Percentiles rank a stretch among this genome's conserved stretches.
Conservation (phyloP, 35 echinoderm and acorn worm genomes). For the Eucidaris tribuloides region DNA sequence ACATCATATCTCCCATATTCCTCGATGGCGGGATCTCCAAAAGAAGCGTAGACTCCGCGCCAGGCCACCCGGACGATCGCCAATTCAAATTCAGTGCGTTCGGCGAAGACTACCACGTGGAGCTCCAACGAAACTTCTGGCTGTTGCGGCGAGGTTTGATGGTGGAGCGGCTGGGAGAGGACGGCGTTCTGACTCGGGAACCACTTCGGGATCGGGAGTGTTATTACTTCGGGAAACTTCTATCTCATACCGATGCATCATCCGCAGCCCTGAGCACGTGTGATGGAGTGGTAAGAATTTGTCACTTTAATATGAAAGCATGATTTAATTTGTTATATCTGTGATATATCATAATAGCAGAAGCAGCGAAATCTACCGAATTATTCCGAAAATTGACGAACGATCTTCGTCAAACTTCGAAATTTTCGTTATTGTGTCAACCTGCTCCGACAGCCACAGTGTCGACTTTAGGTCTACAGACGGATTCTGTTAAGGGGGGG, state of each 20-base stretch:
- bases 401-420: too few relatives aligned
- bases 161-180: constrained; percentile 43
- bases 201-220: constrained; percentile 19
- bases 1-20: neutral
- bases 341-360: too few relatives aligned
- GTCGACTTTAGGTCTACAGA: too few relatives aligned
- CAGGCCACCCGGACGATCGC: neutral
- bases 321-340: too few relatives aligned
- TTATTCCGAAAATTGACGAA: too few relatives aligned
- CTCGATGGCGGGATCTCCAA: neutral
- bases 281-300: constrained; percentile 85
- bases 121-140: constrained; percentile 53
- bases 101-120: constrained; percentile 14
- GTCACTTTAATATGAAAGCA: too few relatives aligned
- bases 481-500: too few relatives aligned
- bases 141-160: constrained; percentile 51
- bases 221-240: constrained; percentile 49
- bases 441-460: too few relatives aligned
- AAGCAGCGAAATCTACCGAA: too few relatives aligned
- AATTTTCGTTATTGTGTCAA: too few relatives aligned
- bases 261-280: constrained; percentile 66
- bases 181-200: constrained; percentile 35
- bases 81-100: constrained; percentile 68
- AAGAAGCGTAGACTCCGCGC: constrained; percentile 5
- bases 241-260: constrained; percentile 33